Evolutionary conservation across 2,797 vertebrate genomes (phyloP), one percentile per base, ranked within the genome.

Genomic region (Picus viridis): DNA sequence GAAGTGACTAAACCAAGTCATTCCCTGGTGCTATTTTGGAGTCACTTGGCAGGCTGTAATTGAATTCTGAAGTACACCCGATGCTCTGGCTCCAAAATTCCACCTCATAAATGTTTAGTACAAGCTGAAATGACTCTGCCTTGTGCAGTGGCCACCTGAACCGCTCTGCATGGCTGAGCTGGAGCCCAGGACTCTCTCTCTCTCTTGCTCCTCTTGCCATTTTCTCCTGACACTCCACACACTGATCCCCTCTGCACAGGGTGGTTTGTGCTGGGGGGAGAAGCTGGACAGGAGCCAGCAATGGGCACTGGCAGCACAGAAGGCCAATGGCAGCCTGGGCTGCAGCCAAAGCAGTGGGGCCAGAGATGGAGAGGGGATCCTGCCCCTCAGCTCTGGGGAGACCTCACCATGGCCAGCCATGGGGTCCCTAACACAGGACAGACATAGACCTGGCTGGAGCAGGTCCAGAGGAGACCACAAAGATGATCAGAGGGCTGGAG

Each of bases 1-100:
- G 2, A 57, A 69, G 18, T 20, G 70, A 81, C 51, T 45, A 26
- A 64, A 81, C 12, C 67, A 83, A 27, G 3, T 0, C 34, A 56
- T 12, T 64, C 51, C 80, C 56, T 1, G 1, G 34, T 32, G 51
- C 77, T 77, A 6, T 34, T 77, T 62, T 10, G 74, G 63, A 88
- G 77, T 39, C 65, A 13, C 41, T 88, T 74, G 47, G 61, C n/a
- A 56, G 70, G 2, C 0, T n/a, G 45, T 79, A 85, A 87, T 86
- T 83, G 90, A 91, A 81, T 88, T 89, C 69, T 41, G 14, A 83
- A 90, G 63, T 20, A 39, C 70, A 57, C 24, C 43, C 75, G 18
- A 17, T 7, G 75, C 61, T 79, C 73, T 54, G 67, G 63, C 59
- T 56, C 36, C 16, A 12, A 69, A 68, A 64, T 49, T 59, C 73